Evolutionary conservation across 2,113 vertebrate genomes (phyloP).

Genomic region (Hystrix brachyura): DNA sequence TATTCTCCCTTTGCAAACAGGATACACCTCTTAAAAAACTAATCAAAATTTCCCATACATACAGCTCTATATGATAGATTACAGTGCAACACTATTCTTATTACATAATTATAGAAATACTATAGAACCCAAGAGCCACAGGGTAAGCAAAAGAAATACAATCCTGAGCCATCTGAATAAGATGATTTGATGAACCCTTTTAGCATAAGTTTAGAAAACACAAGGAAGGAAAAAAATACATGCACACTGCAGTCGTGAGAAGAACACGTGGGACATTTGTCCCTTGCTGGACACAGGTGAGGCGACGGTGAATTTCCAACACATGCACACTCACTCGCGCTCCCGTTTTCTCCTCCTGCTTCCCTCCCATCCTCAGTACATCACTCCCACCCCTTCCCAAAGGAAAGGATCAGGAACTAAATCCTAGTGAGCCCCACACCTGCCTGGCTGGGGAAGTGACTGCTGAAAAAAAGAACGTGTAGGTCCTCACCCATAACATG

Average conservation of each 20-base stretch:
- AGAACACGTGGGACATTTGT: not conserved
- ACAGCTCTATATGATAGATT: constrained; percentile 81
- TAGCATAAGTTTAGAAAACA: constrained; percentile 71
- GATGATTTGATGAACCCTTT: constrained; percentile 70
- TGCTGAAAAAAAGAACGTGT: not conserved
- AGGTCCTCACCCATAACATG: not conserved
- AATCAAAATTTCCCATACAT: constrained; percentile 85
- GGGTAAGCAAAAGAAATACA: constrained; percentile 77
- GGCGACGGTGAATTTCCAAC: not conserved
- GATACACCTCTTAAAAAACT: constrained; percentile 77
- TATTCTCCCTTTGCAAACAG: constrained; percentile 76
- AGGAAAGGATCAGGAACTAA: constrained; percentile 74
- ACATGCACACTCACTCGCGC: constrained; percentile 63
- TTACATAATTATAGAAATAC: constrained; percentile 80
- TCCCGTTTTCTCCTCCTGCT: constrained; percentile 32
- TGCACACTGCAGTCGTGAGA: constrained; percentile 71
- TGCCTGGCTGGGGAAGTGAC: constrained; percentile 60
- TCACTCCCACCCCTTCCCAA: constrained; percentile 61
- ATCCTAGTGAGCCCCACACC: constrained; percentile 49
- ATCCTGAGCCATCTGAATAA: constrained; percentile 75
- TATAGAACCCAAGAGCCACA: constrained; percentile 74
- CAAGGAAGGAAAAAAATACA: constrained; percentile 7
- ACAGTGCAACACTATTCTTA: constrained; percentile 73
- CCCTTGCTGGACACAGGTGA: not conserved
- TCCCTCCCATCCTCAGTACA: constrained; percentile 43